Evolutionary conservation across 2,113 vertebrate genomes (phyloP), one percentile per base, ranked within the genome.

Genomic region (Diphyllodes magnificus): DNA sequence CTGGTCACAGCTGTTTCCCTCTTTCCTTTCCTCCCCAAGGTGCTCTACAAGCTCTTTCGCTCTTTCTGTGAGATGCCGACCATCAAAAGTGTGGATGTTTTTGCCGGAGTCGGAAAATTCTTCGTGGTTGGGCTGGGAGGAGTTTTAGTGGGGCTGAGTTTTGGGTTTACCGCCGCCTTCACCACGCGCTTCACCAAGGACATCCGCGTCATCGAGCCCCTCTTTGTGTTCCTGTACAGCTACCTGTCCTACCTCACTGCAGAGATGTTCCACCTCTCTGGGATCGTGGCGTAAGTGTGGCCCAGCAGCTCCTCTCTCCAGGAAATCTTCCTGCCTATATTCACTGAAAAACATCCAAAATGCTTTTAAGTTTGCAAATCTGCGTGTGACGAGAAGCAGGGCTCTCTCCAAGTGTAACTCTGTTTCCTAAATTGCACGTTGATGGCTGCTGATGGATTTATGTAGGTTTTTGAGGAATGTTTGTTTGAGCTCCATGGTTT

Each of bases 191-290:
- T 98, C 94, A 98, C 98, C 71, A 98, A 98, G 88, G 98, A 97
- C 63, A 98, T 98, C 80, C 96, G 97, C 0, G 98, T 99, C 94
- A 98, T 98, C 0, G 98, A 98, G 39, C 98, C 98, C 1, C 98
- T 98, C 31, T 99, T 98, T 8, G 98, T 98, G 84, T 98, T 99
- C 97, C 98, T 98, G n/a, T 99, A 98, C 92, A 98, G 98, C 86
- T 99, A 98, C 61, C 92, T 99, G 27, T 98, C 98, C 50, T 98
- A 98, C 95, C 97, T 99, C 93, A 98, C 98, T 0, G 98, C 98
- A 0, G 98, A 99, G 94, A 99, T 98, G 98, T 98, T 98, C 47
- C 98, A 98, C 71, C 97, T 98, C 47, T 99, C 98, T 1, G 98
- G 98, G 1, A 98, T 98, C 15, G 97, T 98, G 95, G 98, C 98